Evolutionary conservation across 2,113 vertebrate species (phyloP), one percentile per base, ranked within the genome.

Genomic region (Colaptes auratus): DNA sequence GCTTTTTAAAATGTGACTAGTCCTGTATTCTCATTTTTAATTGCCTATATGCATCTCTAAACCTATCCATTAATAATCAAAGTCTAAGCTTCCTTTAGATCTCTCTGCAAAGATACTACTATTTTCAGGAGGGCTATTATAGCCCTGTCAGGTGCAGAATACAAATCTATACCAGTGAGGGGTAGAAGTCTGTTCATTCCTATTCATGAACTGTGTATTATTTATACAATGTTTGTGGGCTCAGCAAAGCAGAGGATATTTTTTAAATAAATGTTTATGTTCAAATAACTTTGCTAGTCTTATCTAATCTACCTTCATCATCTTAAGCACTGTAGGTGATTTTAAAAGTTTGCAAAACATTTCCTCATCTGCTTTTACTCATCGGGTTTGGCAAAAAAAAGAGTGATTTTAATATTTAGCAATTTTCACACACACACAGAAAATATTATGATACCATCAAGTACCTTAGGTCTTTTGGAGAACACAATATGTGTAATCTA

Each of bases 181-280:
- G 73, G 71, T 75, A 86, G 55, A 72, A 88, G 65, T 48, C 77
- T 84, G 33, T 92, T 96, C 72, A 95, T 93, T 96, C 81, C 71
- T 96, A 69, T 92, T 95, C 92, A 96, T 96, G 93, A 96, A 86
- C 67, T 85, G 94, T 94, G 77, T 96, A 95, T 96, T 94, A 97
- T 97, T 97, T 96, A 96, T 94, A 92, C 52, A 72, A 42, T 95
- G 75, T 96, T 94, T 97, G 81, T 93, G 96, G 77, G 72, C 93
- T 92, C 77, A 94, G 82, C 52, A 90, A 86, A 80, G 83, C 86
- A 91, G 75, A 82, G 76, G 77, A 95, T 95, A 95, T 89, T 96
- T 81, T 89, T 96, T 78, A 95, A 94, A 96, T 83, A 92, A 88
- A 95, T 84, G 90, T 95, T 92, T 89, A 96, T 73, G 70, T 92